phyloP scores from a whole-genome alignment of 2,797 vertebrate genomes.

The Peromyscus eremicus region DNA sequence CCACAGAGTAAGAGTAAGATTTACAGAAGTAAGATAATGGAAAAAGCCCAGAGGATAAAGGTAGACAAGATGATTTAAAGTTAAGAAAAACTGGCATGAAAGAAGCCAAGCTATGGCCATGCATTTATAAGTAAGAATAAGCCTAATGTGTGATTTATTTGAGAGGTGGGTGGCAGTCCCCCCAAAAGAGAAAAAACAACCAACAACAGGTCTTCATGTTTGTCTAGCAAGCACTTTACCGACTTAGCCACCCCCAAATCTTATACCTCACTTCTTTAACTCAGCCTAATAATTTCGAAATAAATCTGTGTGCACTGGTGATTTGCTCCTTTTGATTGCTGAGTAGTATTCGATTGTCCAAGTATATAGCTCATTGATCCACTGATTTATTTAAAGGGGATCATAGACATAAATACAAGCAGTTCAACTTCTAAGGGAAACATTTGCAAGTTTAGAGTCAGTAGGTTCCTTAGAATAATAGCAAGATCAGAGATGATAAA shows the following conservation, averaged over 20 bases:
- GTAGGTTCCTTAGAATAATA: conserved; percentile 8
- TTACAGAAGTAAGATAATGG: too few relatives aligned
- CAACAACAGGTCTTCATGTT: too few relatives aligned
- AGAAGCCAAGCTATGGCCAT: too few relatives aligned
- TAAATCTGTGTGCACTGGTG: not conserved
- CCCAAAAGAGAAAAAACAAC: too few relatives aligned
- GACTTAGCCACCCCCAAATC: not conserved
- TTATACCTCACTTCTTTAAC: not conserved
- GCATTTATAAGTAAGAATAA: too few relatives aligned
- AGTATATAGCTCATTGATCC: not conserved
- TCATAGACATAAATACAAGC: not conserved
- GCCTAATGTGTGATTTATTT: too few relatives aligned
- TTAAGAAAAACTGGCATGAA: too few relatives aligned
- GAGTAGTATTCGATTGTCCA: not conserved
- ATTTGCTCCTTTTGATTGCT: not conserved
- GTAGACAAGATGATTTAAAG: too few relatives aligned
- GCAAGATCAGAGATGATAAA: not conserved
- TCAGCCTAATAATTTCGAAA: not conserved
- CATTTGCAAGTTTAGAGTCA: not conserved
- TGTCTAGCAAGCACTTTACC: not conserved
- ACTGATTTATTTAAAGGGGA: not conserved
- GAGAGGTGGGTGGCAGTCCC: too few relatives aligned
- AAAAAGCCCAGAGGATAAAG: too few relatives aligned
- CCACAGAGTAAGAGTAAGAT: too few relatives aligned
- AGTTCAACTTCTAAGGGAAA: not conserved